phyloP scores from a whole-genome alignment of 1,140 invertebrate genomes.

The Eupristina koningsbergeri region DNA sequence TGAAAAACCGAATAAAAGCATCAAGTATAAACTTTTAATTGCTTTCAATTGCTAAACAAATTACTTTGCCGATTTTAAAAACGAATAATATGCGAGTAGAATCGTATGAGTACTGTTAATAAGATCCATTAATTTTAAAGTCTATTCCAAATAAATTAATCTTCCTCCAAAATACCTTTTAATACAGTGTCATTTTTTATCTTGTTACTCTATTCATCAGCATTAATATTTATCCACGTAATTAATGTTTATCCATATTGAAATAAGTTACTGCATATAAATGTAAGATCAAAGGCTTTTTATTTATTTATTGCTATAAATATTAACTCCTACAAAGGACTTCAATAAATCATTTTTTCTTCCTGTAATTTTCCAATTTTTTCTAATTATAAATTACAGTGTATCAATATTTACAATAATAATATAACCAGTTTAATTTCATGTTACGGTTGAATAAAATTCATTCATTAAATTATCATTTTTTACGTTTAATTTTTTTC shows the following conservation, averaged over 20 bases:
- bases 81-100: too few species aligned
- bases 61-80: not conserved
- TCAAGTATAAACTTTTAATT: not conserved
- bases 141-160: conserved; percentile 1
- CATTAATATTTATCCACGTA: too few species aligned
- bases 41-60: not conserved
- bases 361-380: not conserved
- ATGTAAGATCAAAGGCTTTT: not conserved
- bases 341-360: not conserved
- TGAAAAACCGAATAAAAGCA: not conserved
- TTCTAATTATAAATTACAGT: not conserved
- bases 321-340: not conserved
- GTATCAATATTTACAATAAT: not conserved
- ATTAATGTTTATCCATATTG: not conserved
- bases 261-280: not conserved
- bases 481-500: too few species aligned
- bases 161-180: not conserved
- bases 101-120: too few species aligned
- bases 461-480: too few species aligned
- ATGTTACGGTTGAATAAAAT: too few species aligned
- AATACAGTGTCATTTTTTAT: not conserved
- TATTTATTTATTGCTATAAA: not conserved
- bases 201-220: not conserved
- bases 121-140: not conserved
- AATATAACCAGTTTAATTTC: not conserved